A percentile compares a stretch with the other conserved stretches of the same genome.
phyloP scores from a whole-genome alignment of 2,113 vertebrate genomes.

The Strix uralensis region DNA sequence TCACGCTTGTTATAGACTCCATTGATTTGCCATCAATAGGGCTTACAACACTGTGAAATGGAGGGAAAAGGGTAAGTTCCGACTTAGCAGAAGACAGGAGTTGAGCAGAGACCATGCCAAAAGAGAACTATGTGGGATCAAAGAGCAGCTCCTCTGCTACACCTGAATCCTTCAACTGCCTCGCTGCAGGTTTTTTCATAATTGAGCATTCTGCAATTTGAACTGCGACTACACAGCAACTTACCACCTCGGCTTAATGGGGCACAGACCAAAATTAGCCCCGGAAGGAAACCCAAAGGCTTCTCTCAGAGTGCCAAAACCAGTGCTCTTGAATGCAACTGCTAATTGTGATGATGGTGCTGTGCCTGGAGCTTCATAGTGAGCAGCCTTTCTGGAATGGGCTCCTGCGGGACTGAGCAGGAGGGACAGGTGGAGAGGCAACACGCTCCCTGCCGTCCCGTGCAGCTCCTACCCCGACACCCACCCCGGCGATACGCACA shows the following conservation, averaged over 20 bases:
- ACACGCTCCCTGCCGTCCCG: background rate
- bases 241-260: background rate
- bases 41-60: slow-evolving; percentile 83
- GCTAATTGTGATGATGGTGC: background rate
- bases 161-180: background rate
- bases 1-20: slow-evolving; percentile 95
- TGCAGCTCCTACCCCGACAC: background rate
- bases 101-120: background rate
- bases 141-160: background rate
- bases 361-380: background rate
- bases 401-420: background rate
- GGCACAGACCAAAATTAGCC: background rate
- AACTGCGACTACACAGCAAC: background rate
- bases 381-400: background rate
- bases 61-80: background rate
- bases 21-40: slow-evolving; percentile 96
- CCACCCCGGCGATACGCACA: rapidly evolving
- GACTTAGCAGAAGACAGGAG: background rate
- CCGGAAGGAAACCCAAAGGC: background rate
- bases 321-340: background rate
- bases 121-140: background rate
- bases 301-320: background rate
- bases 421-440: background rate
- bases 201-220: background rate
- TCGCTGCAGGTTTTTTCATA: background rate